Percentiles rank a stretch among this genome's conserved stretches.
phyloP scores from a whole-genome alignment of 2,113 vertebrate genomes.

The Anhinga rufa region DNA sequence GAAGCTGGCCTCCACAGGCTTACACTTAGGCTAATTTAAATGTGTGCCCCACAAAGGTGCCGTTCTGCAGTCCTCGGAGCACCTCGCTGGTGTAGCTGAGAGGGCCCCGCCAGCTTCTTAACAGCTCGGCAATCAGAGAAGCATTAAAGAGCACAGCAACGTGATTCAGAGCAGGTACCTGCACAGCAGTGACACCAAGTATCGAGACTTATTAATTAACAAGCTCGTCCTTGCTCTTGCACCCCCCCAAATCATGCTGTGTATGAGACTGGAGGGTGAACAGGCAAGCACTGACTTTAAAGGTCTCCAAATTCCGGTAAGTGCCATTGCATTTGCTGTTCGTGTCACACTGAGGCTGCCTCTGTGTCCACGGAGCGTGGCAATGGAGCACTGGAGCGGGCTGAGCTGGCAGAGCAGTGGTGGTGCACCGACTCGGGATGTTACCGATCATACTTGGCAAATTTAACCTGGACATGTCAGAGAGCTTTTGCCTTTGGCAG shows the following conservation, averaged over 20 bases:
- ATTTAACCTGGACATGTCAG: rapidly evolving
- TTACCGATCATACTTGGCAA: background rate
- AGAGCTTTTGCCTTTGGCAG: background rate
- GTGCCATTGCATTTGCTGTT: background rate
- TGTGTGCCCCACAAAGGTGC: background rate
- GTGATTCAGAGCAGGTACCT: background rate
- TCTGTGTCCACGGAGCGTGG: background rate
- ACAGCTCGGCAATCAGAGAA: background rate
- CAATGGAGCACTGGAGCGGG: background rate
- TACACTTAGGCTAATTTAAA: background rate
- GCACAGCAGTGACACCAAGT: background rate
- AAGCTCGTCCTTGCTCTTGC: background rate
- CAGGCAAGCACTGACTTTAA: background rate
- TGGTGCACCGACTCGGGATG: background rate
- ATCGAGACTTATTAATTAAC: background rate
- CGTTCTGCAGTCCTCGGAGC: background rate
- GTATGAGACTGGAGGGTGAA: background rate
- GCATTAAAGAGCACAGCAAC: background rate
- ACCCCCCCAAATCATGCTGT: background rate
- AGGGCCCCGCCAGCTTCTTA: background rate
- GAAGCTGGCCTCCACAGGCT: background rate
- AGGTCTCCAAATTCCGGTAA: background rate
- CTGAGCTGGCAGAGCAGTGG: background rate
- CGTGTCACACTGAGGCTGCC: background rate
- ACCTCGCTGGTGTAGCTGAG: background rate